These are phyloP conservation scores for Mergus octosetaceus DNA, from an alignment of 2,797 vertebrate genomes.

Conservation along the genomic window DNA sequence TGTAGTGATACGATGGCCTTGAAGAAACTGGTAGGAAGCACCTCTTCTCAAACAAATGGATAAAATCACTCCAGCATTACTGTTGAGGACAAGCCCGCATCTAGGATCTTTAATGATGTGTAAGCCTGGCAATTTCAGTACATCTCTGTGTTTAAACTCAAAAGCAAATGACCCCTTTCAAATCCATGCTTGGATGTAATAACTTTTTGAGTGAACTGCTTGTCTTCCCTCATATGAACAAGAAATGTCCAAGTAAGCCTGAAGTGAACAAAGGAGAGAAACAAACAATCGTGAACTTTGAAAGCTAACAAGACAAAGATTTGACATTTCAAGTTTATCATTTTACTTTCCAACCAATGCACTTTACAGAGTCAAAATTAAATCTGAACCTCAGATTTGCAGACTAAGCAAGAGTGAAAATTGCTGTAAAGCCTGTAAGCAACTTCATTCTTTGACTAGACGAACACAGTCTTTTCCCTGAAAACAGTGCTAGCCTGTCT, in stretches of 20 bases:
- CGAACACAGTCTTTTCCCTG: not conserved
- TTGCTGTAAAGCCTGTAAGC: not conserved
- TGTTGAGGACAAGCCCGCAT: not conserved
- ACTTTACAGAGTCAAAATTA: not conserved
- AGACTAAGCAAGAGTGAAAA: not conserved
- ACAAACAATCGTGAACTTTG: not conserved
- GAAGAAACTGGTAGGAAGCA: not conserved
- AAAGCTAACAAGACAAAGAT: not conserved
- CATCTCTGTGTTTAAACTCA: not conserved
- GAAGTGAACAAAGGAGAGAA: not conserved
- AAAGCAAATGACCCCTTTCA: not conserved
- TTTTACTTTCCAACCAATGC: not conserved
- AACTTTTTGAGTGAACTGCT: not conserved
- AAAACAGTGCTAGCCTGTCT: not conserved
- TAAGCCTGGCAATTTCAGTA: not conserved
- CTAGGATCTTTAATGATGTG: not conserved
- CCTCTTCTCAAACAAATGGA: not conserved
- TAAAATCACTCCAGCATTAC: not conserved
- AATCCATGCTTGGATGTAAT: accelerated
- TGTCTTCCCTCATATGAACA: not conserved
- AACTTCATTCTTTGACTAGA: accelerated
- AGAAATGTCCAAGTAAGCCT: not conserved
- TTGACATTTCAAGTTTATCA: not conserved
- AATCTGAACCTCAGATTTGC: not conserved
- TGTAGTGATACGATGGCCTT: not conserved